These are phyloP conservation scores for Melanocharis versteri DNA, from an alignment of 2,113 vertebrate genomes.

Conservation along the genomic window DNA sequence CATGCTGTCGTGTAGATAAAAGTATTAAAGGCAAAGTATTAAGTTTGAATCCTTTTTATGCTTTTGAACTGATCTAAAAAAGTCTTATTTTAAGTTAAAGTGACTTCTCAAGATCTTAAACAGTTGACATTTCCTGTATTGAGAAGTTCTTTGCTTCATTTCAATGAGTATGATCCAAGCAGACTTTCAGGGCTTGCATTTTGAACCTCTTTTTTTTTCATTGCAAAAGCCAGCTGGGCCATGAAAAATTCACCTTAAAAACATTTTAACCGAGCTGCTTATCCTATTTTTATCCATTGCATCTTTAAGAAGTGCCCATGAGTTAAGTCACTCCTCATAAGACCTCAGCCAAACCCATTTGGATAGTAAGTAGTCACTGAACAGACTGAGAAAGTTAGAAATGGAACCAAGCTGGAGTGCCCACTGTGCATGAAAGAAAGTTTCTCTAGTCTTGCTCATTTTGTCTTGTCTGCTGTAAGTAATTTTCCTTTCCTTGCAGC, in stretches of 20 bases:
- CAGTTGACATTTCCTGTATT: background rate
- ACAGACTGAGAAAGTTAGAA: background rate
- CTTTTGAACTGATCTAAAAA: background rate
- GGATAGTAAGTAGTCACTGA: background rate
- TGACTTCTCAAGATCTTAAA: background rate
- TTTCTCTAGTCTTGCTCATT: background rate
- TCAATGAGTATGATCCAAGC: background rate
- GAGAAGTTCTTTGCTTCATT: background rate
- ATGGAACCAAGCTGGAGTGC: background rate
- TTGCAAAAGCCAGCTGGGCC: background rate
- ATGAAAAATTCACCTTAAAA: background rate
- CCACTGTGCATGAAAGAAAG: no score
- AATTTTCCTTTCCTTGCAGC: background rate
- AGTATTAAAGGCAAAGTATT: background rate
- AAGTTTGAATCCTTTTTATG: background rate
- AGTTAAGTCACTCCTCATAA: rapidly evolving
- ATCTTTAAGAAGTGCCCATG: background rate
- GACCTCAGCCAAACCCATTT: background rate
- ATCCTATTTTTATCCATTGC: background rate
- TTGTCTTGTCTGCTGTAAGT: background rate
- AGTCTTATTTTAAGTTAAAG: background rate
- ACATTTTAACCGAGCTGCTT: background rate
- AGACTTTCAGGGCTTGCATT: background rate
- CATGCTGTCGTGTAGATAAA: background rate
- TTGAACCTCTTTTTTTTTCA: background rate